These are phyloP conservation scores for Lutjanus campechanus DNA, from an alignment of 2,797 vertebrate genomes.

Conservation along the genomic window DNA sequence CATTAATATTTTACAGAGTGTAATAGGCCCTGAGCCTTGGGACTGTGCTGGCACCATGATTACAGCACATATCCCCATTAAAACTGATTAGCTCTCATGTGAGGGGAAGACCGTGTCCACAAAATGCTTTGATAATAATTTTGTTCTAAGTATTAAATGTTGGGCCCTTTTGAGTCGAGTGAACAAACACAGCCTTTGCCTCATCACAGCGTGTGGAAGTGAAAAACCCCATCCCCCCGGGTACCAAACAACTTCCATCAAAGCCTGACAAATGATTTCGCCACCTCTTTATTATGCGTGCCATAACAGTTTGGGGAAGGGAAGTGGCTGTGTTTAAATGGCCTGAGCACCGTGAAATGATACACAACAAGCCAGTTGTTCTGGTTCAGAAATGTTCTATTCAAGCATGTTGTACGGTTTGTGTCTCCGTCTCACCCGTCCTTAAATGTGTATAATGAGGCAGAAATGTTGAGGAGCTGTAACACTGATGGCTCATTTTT, in stretches of 20 bases:
- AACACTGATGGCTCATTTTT: constrained; percentile 34
- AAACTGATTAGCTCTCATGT: constrained; percentile 91
- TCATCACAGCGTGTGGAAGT: constrained; percentile 64
- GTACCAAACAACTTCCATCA: constrained; percentile 69
- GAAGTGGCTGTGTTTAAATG: constrained; percentile 73
- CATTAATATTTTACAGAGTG: constrained; percentile 94
- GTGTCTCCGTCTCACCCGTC: constrained; percentile 32
- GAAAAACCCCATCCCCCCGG: constrained; percentile 54
- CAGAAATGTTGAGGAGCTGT: constrained; percentile 38
- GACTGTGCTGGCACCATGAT: constrained; percentile 88
- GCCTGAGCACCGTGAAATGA: constrained; percentile 78
- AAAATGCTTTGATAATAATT: constrained; percentile 81
- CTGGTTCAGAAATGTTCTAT: constrained; percentile 64
- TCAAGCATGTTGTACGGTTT: constrained; percentile 56
- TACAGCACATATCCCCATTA: constrained; percentile 92
- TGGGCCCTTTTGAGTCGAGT: constrained; percentile 63
- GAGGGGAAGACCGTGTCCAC: constrained; percentile 79
- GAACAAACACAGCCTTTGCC: constrained; percentile 62
- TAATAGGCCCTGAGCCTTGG: constrained; percentile 91
- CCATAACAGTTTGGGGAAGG: constrained; percentile 53
- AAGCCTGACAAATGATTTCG: constrained; percentile 73
- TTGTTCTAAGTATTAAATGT: constrained; percentile 81
- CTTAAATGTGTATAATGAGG: constrained; percentile 60
- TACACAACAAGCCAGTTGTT: constrained; percentile 58
- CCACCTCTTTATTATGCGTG: constrained; percentile 75